Base-by-base conservation (phyloP, 2,113 vertebrate species). In the Sinocyclocheilus anophthalmus region DNA sequence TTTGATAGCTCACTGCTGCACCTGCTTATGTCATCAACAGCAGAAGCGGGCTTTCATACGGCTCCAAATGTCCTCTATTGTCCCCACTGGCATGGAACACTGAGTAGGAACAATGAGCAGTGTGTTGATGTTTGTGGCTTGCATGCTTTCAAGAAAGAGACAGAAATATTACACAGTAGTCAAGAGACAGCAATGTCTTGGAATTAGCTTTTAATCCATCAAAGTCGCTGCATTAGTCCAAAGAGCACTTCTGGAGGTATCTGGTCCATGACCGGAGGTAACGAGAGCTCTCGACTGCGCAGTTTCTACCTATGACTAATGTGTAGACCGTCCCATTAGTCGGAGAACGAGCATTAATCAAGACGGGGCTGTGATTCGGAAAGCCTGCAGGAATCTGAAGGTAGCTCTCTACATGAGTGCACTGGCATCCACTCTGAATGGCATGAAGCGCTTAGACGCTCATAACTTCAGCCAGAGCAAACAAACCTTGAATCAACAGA, bases 11-110 rank as follows among this genome's bases (percentile, higher is more conserved):
- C 53, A 87, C 79, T 48, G 24, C 42, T 84, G 65, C 81, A 86
- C 85, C 76, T 84, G 83, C 72, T 89, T 89, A 84, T 88, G 81
- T 84, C 76, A 86, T 88, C 72, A 84, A n/a, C 39, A 81, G 69
- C 16, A 69, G 70, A 83, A 77, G 24, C 26, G 50, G 20, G 30
- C 55, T 63, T 85, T 81, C 57, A 67, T 78, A 78, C 45, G 57
- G 63, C 85, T 75, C 67, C 78, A 84, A 78, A 80, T 77, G 39
- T 70, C 55, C 77, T 5, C 67, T 45, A 85, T 88, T 89, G 88
- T 87, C 78, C 69, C 48, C 50, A 10, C n/a, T 22, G 65, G 73
- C 85, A 86, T 83, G 77, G 87, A 89, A 85, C 76, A 76, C 81
- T 77, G 73, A 69, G 67, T 39, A 81, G 61, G 65, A 87, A 90